Evolutionary conservation across 2,113 vertebrate species (phyloP), one percentile per base, ranked within the genome.

Genomic region (Symphodus melops): DNA sequence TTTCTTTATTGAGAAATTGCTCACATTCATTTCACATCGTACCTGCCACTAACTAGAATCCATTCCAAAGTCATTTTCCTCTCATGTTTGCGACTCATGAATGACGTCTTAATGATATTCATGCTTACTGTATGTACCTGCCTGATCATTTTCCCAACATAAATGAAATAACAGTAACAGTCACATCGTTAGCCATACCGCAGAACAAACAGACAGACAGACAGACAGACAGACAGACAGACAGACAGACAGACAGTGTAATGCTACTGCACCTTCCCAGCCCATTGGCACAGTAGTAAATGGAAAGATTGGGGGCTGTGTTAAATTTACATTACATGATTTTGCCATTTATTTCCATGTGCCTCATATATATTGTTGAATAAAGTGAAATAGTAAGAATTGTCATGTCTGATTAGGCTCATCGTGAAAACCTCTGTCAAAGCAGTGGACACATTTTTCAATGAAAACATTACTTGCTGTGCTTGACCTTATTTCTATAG

Each of bases 141-240:
- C 61, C 58, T 62, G 71, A 84, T 82, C 52, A 60, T 73, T 85
- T 80, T 52, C 33, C 52, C 3, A 20, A 72, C 62, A 52, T 58
- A 86, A 82, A 87, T 85, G 64, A 42, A 54, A 75, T 85, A 63
- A 87, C 68, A 73, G 66, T 62, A 73, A 72, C 63, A 53, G 67
- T 68, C 72, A 48, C 54, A 75, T 70, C 87, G 81, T 89, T 86
- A 81, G 79, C 55, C 64, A 25, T 60, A 56, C 57, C 56, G 36
- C 39, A 46, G 70, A 36, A n/a, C n/a, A n/a, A n/a, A n/a, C n/a
- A n/a, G n/a, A n/a, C n/a, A n/a, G n/a, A n/a, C n/a, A n/a, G n/a
- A n/a, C n/a, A n/a, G n/a, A n/a, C n/a, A n/a, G n/a, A n/a, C n/a
- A n/a, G n/a, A n/a, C n/a, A n/a, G n/a, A n/a, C n/a, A n/a, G n/a